phyloP scores from a whole-genome alignment of 2,113 vertebrate species.

The Halichoeres trimaculatus region DNA sequence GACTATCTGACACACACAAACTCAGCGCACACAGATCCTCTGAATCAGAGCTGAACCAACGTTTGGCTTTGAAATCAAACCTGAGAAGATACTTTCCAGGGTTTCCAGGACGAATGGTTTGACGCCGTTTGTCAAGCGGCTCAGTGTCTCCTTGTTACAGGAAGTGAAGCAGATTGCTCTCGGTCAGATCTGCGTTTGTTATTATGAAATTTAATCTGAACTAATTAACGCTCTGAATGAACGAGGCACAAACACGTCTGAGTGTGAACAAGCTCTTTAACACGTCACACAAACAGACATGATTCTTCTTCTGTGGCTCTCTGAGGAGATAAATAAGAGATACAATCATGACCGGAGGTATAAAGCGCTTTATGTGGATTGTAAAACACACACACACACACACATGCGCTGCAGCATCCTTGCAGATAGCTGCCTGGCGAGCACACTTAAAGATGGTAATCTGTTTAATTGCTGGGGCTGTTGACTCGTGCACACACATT shows the following conservation, averaged over 20 bases:
- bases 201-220: neutral
- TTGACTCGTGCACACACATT: slow-evolving; percentile 53
- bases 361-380: slow-evolving; percentile 15
- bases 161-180: neutral
- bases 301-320: neutral
- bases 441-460: slow-evolving; percentile 54
- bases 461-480: slow-evolving; percentile 56
- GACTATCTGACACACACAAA: too few species aligned
- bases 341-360: neutral
- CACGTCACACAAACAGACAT: neutral
- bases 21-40: too few species aligned
- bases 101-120: too few species aligned
- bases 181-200: neutral
- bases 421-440: slow-evolving; percentile 27
- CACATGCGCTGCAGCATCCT: neutral
- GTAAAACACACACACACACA: slow-evolving; percentile 18
- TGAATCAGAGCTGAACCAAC: too few species aligned
- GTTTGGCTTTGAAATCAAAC: too few species aligned
- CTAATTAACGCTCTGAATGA: neutral
- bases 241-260: neutral
- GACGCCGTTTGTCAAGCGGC: too few species aligned
- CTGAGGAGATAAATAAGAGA: neutral
- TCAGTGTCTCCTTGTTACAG: too few species aligned
- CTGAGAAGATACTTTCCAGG: too few species aligned
- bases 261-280: neutral